Base-by-base conservation (phyloP, 64 coral and sea anemone genomes). In the Montipora efflorescens region DNA sequence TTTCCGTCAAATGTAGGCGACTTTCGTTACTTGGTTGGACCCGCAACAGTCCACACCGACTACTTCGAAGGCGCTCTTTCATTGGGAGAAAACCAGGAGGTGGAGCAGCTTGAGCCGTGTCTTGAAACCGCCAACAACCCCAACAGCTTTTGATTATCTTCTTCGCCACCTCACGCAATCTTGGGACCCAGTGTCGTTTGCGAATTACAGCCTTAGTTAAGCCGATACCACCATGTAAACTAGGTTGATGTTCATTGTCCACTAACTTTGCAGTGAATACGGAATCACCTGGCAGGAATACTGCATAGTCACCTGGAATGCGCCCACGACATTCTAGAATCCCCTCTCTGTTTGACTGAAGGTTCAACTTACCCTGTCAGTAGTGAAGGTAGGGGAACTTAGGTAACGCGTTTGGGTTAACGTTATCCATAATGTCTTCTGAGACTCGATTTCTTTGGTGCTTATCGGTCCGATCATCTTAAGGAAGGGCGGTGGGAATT, bases 221-320 rank as follows among this genome's bases (percentile, higher is more conserved):
- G 12, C 93, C 80, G 11, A 95, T 80, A 71, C 88, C 93, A 48
- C 93, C 88, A 43, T 95, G 93, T 19, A 87, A 25, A 8, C 72
- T 87, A 15, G 61, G 16, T 12, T 13, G 22, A 77, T 95, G 93
- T 71, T 59, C 80, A 3, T 69, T 11, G 11, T 73, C 62, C 4
- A 95, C 93, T 47, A 95, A 46, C 74, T 95, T 95, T 49, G 68
- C 75, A 9, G 88, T 50, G 8, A 95, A 67, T 3, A 86, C 21
- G 1, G 49, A n/a, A 7, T 46, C 21, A 43, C 13, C 22, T 67
- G 88, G 78, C 14, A 85, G 12, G 50, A 91, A 84, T 19, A 81
- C 16, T 3, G 86, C 85, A 69, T 58, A 82, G 19, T 53, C 14
- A 5, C 93, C 87, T 45, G 75, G 22, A 3, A 94, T 75, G 9